A percentile compares a stretch with the other conserved stretches of the same genome.
These are phyloP conservation scores for Micrasema longulum DNA, from an alignment of 1,140 invertebrate genomes.

Conservation along the genomic window DNA sequence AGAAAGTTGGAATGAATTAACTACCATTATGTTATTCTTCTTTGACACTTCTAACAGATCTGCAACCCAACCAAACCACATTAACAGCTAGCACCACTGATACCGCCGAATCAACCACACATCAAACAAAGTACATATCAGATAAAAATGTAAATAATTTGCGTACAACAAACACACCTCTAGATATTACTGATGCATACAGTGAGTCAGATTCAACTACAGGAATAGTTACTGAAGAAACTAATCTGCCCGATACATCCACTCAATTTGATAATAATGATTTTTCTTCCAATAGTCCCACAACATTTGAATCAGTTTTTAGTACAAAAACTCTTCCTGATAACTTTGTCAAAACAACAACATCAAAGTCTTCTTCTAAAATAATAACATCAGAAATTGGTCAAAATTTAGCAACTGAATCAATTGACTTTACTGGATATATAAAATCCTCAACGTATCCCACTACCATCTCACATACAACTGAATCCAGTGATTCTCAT, in stretches of 20 bases:
- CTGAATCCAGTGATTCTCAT: too few relatives aligned
- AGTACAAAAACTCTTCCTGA: neutral
- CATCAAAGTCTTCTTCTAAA: slow-evolving; percentile 4
- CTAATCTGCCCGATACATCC: too few relatives aligned
- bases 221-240: neutral
- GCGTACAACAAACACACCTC: too few relatives aligned
- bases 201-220: neutral
- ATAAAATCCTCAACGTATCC: too few relatives aligned
- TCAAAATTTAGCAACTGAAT: slow-evolving; percentile 2
- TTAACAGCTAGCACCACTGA: slow-evolving; percentile 48
- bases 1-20: slow-evolving; percentile 45
- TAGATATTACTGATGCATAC: neutral
- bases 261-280: too few relatives aligned
- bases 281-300: too few relatives aligned
- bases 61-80: slow-evolving; percentile 51
- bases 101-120: slow-evolving; percentile 18
- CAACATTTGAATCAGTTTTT: too few relatives aligned
- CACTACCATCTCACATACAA: too few relatives aligned
- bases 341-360: slow-evolving; percentile 5
- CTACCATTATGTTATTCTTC: slow-evolving; percentile 50
- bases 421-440: neutral
- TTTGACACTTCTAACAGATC: slow-evolving; percentile 55
- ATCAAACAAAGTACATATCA: neutral
- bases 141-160: neutral
- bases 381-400: slow-evolving; percentile 5